phyloP scores from a whole-genome alignment of 2,113 vertebrate species.

The Microcebus griseorufus region DNA sequence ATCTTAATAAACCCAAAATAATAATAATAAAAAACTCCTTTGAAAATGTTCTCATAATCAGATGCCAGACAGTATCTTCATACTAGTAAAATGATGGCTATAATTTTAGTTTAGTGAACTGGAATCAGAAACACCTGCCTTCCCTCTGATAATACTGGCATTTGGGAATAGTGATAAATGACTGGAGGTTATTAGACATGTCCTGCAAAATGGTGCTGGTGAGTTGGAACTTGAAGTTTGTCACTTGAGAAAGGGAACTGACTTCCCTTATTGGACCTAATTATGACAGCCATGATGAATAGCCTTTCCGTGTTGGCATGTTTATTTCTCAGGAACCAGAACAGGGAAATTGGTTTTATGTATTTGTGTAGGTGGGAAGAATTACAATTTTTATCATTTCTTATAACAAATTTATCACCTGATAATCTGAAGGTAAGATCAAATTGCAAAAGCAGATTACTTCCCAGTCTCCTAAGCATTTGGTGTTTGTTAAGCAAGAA shows the following conservation, averaged over 20 bases:
- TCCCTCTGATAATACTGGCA: constrained; percentile 71
- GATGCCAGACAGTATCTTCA: not conserved
- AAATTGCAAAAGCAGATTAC: constrained; percentile 59
- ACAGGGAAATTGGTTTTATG: constrained; percentile 66
- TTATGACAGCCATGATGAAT: constrained; percentile 79
- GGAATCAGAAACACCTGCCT: constrained; percentile 69
- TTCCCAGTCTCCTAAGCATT: constrained; percentile 46
- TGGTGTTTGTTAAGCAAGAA: constrained; percentile 45
- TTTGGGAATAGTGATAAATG: constrained; percentile 67
- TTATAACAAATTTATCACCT: constrained; percentile 67
- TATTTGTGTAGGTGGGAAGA: constrained; percentile 54
- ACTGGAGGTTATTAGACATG: constrained; percentile 62
- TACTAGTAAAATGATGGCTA: constrained; percentile 60
- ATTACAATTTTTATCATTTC: constrained; percentile 66
- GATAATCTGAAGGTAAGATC: constrained; percentile 70
- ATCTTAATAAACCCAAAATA: not conserved
- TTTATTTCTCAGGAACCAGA: constrained; percentile 70
- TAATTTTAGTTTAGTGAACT: constrained; percentile 66
- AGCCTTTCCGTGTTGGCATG: constrained; percentile 48
- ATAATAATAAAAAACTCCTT: not conserved
- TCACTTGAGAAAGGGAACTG: constrained; percentile 71
- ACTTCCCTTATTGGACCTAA: constrained; percentile 69
- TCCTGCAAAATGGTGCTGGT: constrained; percentile 69
- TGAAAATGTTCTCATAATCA: not conserved
- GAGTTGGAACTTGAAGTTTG: constrained; percentile 70